Conservation (phyloP, 1,140 invertebrate species). For the Drosophila truncata region DNA sequence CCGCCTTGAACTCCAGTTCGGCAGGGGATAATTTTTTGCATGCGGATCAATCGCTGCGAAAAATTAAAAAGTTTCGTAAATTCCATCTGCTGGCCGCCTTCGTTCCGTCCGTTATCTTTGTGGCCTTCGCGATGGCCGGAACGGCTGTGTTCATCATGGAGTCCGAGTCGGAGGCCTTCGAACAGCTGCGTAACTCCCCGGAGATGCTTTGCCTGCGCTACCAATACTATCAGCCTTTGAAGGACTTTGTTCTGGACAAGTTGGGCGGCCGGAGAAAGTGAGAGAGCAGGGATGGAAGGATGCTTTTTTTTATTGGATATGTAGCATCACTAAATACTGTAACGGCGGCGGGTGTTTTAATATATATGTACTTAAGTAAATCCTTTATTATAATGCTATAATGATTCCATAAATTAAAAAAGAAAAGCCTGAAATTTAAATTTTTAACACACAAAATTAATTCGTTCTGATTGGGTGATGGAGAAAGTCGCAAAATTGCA, state of each 20-base stretch:
- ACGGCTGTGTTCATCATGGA: conserved; percentile 90
- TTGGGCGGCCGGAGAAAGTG: conserved; percentile 65
- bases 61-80: conserved; percentile 81
- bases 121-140: conserved; percentile 88
- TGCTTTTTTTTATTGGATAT: conserved; percentile 9
- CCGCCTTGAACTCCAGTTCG: conserved; percentile 55
- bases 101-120: conserved; percentile 90
- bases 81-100: conserved; percentile 89
- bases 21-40: conserved; percentile 45
- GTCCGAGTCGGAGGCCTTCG: conserved; percentile 90
- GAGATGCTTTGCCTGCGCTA: conserved; percentile 92
- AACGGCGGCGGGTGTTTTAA: conserved; percentile 26
- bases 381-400: conserved; percentile 41
- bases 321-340: conserved; percentile 20
- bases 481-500: background rate
- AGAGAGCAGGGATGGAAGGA: background rate
- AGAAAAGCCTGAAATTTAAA: conserved; percentile 46
- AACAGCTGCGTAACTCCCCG: conserved; percentile 90
- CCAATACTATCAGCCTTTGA: conserved; percentile 93
- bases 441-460: conserved; percentile 23
- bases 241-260: conserved; percentile 88
- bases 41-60: conserved; percentile 39
- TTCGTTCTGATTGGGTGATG: conserved; percentile 37
- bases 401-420: conserved; percentile 48
- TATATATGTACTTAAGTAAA: conserved; percentile 29